phyloP scores from a whole-genome alignment of 2,113 vertebrate genomes.

The Melanerpes aurifrons region DNA sequence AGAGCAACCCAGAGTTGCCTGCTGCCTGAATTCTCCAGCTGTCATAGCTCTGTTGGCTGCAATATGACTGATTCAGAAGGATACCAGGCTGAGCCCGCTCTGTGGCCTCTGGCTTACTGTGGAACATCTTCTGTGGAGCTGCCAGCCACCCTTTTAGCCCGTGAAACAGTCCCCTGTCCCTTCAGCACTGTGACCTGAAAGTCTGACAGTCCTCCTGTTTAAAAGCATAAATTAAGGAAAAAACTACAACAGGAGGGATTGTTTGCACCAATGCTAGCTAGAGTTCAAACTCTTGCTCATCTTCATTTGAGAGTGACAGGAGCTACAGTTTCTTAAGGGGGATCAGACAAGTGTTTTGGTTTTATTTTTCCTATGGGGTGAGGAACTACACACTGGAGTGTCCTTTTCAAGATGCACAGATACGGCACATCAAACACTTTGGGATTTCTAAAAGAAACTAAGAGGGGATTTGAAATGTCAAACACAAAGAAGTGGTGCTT shows the following conservation, averaged over 20 bases:
- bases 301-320: background rate
- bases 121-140: background rate
- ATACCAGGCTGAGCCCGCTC: background rate
- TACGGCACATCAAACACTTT: constrained; percentile 30
- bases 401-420: constrained; percentile 36
- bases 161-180: background rate
- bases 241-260: background rate
- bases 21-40: background rate
- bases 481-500: constrained; percentile 50
- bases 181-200: background rate
- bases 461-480: constrained; percentile 57
- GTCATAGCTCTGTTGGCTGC: background rate
- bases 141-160: background rate
- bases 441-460: constrained; percentile 27
- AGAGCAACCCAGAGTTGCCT: background rate
- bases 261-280: background rate
- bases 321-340: background rate
- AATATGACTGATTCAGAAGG: background rate
- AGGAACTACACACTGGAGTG: constrained; percentile 21
- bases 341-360: background rate
- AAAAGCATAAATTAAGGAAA: background rate
- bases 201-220: background rate
- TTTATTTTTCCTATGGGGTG: background rate
- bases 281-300: background rate
- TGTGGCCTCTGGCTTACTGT: background rate